A percentile compares a stretch with the other conserved stretches of the same genome.
These are phyloP conservation scores for Poecile atricapillus DNA, from an alignment of 2,113 vertebrate species.

Conservation along the genomic window DNA sequence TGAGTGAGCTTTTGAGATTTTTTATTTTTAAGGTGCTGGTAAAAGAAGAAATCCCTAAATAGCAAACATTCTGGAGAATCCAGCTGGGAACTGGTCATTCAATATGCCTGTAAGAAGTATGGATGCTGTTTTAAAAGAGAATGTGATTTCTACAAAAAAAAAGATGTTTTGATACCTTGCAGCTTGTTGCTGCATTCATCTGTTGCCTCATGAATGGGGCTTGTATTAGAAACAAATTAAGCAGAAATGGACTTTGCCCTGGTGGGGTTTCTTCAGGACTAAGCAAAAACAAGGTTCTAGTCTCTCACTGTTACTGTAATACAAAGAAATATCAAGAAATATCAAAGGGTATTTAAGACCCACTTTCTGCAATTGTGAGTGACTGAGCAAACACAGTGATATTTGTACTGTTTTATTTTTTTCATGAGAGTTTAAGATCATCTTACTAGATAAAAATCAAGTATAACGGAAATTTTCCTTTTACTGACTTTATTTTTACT, in stretches of 20 bases:
- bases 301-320: background rate
- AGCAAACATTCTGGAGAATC: background rate
- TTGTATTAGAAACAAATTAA: background rate
- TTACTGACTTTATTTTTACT: background rate
- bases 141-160: background rate
- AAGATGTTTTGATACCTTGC: background rate
- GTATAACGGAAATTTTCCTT: background rate
- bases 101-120: background rate
- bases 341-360: background rate
- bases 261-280: fast-evolving
- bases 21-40: background rate
- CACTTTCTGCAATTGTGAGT: background rate
- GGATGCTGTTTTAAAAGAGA: background rate
- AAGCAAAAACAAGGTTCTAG: background rate
- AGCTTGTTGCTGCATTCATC: background rate
- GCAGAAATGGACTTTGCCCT: background rate
- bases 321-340: background rate
- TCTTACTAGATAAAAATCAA: slow-evolving; percentile 34
- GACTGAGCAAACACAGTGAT: slow-evolving; percentile 13
- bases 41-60: background rate
- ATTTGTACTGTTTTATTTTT: background rate
- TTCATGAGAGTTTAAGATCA: background rate
- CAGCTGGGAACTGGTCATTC: background rate
- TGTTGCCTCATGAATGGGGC: background rate
- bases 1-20: background rate